Evolutionary conservation across 2,888 invertebrate genomes (phyloP), one percentile per base, ranked within the genome.

Genomic region (Parelbella ahira): DNA sequence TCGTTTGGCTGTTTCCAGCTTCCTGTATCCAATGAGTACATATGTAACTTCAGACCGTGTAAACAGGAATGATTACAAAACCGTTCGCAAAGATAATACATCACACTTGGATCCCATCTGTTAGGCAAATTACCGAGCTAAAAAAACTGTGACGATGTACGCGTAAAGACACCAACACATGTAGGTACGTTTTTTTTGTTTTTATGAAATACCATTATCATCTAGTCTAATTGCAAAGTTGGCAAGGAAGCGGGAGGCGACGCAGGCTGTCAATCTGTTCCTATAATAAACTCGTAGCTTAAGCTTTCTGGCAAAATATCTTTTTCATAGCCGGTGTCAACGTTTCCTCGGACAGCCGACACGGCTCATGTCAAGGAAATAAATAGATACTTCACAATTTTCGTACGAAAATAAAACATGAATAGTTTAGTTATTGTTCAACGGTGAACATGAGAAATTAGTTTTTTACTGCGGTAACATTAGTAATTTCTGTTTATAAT

Each of bases 191-290:
- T 64, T 66, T 53, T 34, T 48, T 49, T 37, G 34, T 49, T 52
- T 49, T 50, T 56, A 53, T 48, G 51, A 54, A 65, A 65, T 69
- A 66, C 60, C 45, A 53, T 53, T 63, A 68, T 68, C 66, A 68
- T 74, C 74, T 68, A 68, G 67, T 76, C 69, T 80, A 81, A 86
- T 83, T 80, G 77, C 77, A 77, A 84, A 82, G 69, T 87, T 87
- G 87, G 86, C 87, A 86, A 73, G 77, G 76, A 76, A 75, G 73
- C 69, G 49, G 62, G 55, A 68, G 63, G 64, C 66, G 68, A 68
- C 74, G 56, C 63, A 71, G 63, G 65, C 73, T 81, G 84, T 81
- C 84, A 79, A 64, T 71, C 73, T 57, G 61, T 65, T 73, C 68
- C 79, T 76, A 79, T 78, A 79, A 72, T 77, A 76, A 58, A 75